Conservation (phyloP, 2,888 invertebrate species). For the Pammene aurita region DNA sequence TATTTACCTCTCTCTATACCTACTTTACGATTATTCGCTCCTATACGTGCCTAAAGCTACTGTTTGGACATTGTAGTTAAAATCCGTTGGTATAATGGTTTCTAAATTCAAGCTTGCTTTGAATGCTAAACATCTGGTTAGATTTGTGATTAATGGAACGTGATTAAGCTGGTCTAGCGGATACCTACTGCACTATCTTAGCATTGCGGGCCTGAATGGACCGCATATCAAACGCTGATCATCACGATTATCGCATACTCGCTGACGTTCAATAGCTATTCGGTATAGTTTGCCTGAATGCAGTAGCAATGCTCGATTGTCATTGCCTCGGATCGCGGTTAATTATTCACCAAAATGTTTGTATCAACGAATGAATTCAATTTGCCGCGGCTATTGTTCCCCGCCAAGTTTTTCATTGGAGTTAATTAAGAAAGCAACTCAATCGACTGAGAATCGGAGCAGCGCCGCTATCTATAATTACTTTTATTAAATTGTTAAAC, state of each 20-base stretch:
- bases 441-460: slow-evolving; percentile 38
- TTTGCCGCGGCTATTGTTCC: slow-evolving; percentile 34
- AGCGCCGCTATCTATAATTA: slow-evolving; percentile 37
- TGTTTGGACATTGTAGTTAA: slow-evolving; percentile 19
- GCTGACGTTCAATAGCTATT: slow-evolving; percentile 27
- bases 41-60: neutral
- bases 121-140: slow-evolving; percentile 50
- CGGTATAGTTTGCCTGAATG: slow-evolving; percentile 26
- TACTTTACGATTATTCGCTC: slow-evolving; percentile 30
- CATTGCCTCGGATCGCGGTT: neutral
- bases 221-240: slow-evolving; percentile 39
- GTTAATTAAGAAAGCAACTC: slow-evolving; percentile 40
- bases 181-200: slow-evolving; percentile 37
- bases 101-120: slow-evolving; percentile 46
- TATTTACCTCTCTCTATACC: slow-evolving; percentile 27
- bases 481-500: slow-evolving; percentile 38
- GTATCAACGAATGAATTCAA: slow-evolving; percentile 38
- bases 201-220: slow-evolving; percentile 33
- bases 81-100: slow-evolving; percentile 20
- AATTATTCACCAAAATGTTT: slow-evolving; percentile 34
- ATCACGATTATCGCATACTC: slow-evolving; percentile 26
- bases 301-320: slow-evolving; percentile 12
- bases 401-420: slow-evolving; percentile 31
- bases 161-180: slow-evolving; percentile 42
- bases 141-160: slow-evolving; percentile 48